Conservation (phyloP, 2,888 invertebrate species). For the Chrysina gloriosa region DNA sequence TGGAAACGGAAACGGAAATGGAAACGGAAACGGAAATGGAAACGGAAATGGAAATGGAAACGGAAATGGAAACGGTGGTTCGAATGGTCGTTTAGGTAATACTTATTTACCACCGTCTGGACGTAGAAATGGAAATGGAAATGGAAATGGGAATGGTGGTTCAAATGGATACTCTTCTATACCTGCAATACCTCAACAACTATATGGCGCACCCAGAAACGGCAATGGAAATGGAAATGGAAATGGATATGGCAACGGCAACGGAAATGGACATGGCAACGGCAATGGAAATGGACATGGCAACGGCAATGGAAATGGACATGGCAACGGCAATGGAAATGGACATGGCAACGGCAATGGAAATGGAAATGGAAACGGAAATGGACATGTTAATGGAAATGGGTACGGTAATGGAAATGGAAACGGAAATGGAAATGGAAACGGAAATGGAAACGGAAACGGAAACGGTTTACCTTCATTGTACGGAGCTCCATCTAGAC, state of each 20-base stretch:
- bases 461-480: not conserved
- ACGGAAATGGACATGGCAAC: no score
- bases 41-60: conserved; percentile 66
- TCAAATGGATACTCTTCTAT: not conserved
- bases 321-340: not conserved
- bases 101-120: conserved; percentile 68
- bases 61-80: conserved; percentile 1
- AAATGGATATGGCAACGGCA: no score
- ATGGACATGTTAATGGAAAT: not conserved
- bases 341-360: conserved; percentile 2
- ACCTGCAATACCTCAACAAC: not conserved
- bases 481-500: not conserved
- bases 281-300: no score
- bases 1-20: conserved; percentile 50
- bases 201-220: not conserved
- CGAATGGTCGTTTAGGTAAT: conserved; percentile 58
- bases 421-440: not conserved
- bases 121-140: not conserved
- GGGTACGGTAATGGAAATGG: not conserved
- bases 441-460: not conserved
- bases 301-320: no score
- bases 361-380: not conserved
- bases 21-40: conserved; percentile 53
- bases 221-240: no score
- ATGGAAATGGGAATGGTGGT: not conserved